Evolutionary conservation across 2,888 invertebrate genomes (phyloP).

Genomic region (Cephus sareptanus): DNA sequence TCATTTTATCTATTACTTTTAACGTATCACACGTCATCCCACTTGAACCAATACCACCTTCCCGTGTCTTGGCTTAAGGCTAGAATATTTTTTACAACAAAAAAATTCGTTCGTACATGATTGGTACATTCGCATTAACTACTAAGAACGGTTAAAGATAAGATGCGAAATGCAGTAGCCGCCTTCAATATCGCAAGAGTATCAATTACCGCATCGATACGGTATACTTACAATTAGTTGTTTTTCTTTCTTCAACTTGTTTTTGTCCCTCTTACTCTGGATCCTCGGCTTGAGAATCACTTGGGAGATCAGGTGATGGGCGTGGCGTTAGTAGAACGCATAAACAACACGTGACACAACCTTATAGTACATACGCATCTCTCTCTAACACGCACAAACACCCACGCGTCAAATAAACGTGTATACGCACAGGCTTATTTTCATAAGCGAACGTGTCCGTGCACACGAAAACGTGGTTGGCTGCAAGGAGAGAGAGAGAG

Average conservation of each 20-base stretch:
- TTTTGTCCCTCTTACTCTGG: neutral
- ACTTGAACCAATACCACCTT: neutral
- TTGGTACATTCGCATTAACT: neutral
- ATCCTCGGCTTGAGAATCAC: slow-evolving; percentile 21
- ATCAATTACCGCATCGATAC: neutral
- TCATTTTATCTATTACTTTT: neutral
- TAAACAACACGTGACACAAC: slow-evolving; percentile 24
- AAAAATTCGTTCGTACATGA: neutral
- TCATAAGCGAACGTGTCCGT: slow-evolving; percentile 22
- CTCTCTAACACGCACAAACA: slow-evolving; percentile 8
- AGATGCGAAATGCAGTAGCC: neutral
- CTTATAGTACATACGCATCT: slow-evolving; percentile 1
- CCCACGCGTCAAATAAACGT: slow-evolving; percentile 7
- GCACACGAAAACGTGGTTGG: slow-evolving; percentile 14
- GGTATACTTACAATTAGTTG: neutral
- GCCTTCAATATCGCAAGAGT: neutral
- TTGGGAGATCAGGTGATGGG: slow-evolving; percentile 24
- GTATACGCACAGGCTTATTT: slow-evolving; percentile 15
- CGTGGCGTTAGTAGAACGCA: slow-evolving; percentile 24
- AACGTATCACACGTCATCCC: neutral
- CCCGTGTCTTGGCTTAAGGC: neutral
- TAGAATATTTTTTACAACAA: neutral
- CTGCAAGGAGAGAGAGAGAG: neutral
- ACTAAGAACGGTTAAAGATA: neutral
- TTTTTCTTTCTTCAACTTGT: neutral